Evolutionary conservation across 2,888 invertebrate genomes (phyloP).

Genomic region (Pandemis corylana): DNA sequence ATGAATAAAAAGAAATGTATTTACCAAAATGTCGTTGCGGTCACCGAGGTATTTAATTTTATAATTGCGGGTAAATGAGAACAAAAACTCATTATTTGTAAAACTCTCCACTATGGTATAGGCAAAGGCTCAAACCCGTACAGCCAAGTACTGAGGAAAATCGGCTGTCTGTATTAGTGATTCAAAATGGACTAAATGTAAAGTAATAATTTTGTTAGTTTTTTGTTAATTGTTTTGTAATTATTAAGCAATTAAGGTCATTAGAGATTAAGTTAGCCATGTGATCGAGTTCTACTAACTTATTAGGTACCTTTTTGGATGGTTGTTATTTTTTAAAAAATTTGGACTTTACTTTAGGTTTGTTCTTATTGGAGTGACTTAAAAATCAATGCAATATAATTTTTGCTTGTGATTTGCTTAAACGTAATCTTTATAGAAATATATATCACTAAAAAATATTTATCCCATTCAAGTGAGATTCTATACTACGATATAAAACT

Average conservation of each 20-base stretch:
- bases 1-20: background rate
- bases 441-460: no score
- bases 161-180: background rate
- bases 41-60: background rate
- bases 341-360: no score
- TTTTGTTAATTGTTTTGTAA: background rate
- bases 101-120: background rate
- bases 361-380: no score
- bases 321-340: no score
- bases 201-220: background rate
- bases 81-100: background rate
- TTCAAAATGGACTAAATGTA: background rate
- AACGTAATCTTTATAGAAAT: no score
- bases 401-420: no score
- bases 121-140: background rate
- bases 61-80: conserved; percentile 4
- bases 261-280: background rate
- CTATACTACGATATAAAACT: no score
- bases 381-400: no score
- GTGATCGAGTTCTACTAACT: background rate
- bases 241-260: background rate
- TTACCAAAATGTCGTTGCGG: background rate
- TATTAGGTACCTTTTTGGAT: no score
- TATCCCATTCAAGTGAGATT: no score
- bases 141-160: background rate